Evolutionary conservation across 35 echinoderm and acorn worm species (phyloP), one percentile per base, ranked within the genome.

Genomic region (Stichopus chloronotus): DNA sequence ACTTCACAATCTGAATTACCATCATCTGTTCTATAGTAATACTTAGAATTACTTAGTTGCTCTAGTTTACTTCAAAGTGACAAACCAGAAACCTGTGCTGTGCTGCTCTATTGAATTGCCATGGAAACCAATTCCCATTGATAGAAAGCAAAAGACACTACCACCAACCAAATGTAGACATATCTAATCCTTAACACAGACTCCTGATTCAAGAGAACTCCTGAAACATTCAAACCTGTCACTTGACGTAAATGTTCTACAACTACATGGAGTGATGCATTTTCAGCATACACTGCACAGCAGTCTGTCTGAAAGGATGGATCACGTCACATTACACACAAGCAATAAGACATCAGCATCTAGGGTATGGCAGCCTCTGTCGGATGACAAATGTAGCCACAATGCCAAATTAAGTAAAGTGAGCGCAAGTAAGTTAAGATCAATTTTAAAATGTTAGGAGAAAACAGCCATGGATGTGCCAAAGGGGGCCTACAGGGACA

Each of bases 401-500:
- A n/a, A 74, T 74, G 69, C 69, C 19, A 74, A 74, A 74, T 74
- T 14, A 74, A 74, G 17, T 14, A 74, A 74, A 74, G 69, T 74
- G 69, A 74, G 17, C 69, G 19, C 69, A 74, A 74, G 13, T n/a
- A 74, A 14, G 69, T 74, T 74, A 74, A 74, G 69, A 74, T 74
- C 69, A 74, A 74, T 74, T 74, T 74, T 21, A 74, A 74, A 74
- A 74, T 74, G 69, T 74, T 74, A 74, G 69, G 69, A 5, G 69
- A 74, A 20, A 74, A 74, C 69, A 74, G 69, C 69, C 69, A 3
- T 20, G 69, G 69, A 74, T 74, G 69, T 74, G 69, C 69, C 69
- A 74, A 74, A 74, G 82, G 54, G 57, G 82, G 82, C 82, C 82
- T 85, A 58, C 82, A 58, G 82, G 82, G 82, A 58, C 82, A 58